These are phyloP conservation scores for Sinelater perroti DNA, from an alignment of 2,888 invertebrate genomes.

Conservation along the genomic window DNA sequence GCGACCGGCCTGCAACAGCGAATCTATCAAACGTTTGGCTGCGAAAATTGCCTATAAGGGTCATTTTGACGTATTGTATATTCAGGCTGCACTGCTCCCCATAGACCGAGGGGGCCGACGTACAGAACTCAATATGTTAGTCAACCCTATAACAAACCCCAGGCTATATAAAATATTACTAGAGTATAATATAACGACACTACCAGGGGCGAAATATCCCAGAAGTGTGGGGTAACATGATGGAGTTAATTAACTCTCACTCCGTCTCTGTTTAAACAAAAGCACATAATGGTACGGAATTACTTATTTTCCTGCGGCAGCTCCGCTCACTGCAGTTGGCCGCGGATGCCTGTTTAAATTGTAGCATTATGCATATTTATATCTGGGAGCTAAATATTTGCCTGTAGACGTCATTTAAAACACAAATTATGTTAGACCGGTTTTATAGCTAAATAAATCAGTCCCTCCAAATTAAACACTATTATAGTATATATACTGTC, in stretches of 20 bases:
- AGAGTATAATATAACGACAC: constrained; percentile 53
- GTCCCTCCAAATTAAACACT: constrained; percentile 23
- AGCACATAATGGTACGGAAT: constrained; percentile 52
- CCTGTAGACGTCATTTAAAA: background rate
- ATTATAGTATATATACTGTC: constrained; percentile 29
- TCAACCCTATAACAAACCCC: constrained; percentile 47
- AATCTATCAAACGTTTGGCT: constrained; percentile 16
- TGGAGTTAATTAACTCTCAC: constrained; percentile 54
- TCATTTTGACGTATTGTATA: constrained; percentile 34
- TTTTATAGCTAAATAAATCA: constrained; percentile 21
- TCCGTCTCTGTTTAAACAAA: constrained; percentile 53
- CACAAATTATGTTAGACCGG: constrained; percentile 5
- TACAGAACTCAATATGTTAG: constrained; percentile 49
- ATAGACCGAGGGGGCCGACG: constrained; percentile 38
- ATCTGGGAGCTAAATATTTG: constrained; percentile 9
- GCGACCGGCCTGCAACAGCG: constrained; percentile 8
- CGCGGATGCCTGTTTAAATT: constrained; percentile 31
- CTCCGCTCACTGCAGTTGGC: constrained; percentile 23
- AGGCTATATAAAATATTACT: constrained; percentile 51
- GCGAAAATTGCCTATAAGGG: constrained; percentile 26
- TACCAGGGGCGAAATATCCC: constrained; percentile 49
- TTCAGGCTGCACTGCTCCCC: constrained; percentile 38
- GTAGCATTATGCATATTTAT: constrained; percentile 33
- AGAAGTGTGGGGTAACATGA: constrained; percentile 50
- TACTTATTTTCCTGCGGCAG: constrained; percentile 50